These are phyloP conservation scores for Perccottus glenii DNA, from an alignment of 2,113 vertebrate genomes.

Conservation along the genomic window DNA sequence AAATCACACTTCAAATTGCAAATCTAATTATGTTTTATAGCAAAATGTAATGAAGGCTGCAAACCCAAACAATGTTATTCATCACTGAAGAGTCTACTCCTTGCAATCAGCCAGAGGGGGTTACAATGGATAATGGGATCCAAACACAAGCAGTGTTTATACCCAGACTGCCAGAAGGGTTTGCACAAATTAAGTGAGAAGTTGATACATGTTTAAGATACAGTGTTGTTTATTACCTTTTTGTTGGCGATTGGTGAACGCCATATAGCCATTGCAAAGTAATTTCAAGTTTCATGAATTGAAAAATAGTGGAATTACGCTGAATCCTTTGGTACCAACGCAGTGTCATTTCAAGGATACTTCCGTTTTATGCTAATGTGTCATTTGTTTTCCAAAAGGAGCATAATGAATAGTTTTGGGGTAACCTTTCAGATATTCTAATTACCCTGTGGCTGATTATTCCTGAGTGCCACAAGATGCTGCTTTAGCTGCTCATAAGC, in stretches of 20 bases:
- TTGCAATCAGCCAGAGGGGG: conserved; percentile 4
- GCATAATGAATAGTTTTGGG: conserved; percentile 29
- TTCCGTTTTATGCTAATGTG: conserved; percentile 23
- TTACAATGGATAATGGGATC: not conserved
- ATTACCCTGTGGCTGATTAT: conserved; percentile 22
- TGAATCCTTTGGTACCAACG: conserved; percentile 9
- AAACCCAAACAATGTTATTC: conserved; percentile 4
- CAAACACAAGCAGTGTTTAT: not conserved
- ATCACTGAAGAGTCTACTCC: not conserved
- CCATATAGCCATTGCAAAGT: conserved; percentile 19
- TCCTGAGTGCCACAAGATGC: not conserved
- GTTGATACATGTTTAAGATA: not conserved
- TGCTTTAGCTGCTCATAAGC: not conserved
- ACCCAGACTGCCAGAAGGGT: not conserved
- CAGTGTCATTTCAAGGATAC: conserved; percentile 31
- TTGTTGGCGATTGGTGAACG: not conserved
- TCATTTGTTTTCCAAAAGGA: conserved; percentile 38
- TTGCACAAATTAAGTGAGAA: not conserved
- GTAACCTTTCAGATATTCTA: conserved; percentile 31
- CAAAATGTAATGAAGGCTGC: conserved; percentile 8
- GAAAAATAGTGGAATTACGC: conserved; percentile 28
- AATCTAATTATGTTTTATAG: conserved; percentile 12
- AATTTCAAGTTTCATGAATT: conserved; percentile 23
- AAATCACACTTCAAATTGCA: conserved; percentile 7
- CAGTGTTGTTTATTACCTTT: not conserved